Base-by-base conservation (phyloP, 1,140 invertebrate species). In the Sarcophaga peregrina region DNA sequence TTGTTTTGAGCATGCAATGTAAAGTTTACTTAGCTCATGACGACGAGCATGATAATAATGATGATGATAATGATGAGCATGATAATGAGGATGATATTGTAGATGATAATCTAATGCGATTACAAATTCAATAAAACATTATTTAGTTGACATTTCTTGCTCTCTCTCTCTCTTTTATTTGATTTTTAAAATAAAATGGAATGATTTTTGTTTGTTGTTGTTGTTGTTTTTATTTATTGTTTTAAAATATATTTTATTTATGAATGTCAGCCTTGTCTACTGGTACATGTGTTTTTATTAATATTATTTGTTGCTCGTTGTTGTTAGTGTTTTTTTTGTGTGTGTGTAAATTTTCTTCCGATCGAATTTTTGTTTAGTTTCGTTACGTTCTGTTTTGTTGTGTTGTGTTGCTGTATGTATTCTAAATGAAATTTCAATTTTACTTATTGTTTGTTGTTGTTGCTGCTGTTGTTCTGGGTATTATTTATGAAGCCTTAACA, bases 91-190 rank as follows among this genome's bases (percentile, higher is more conserved):
- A 58, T 58, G 10, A 58, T 58, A 13, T 58, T 68, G 17, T 3
- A 68, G 62, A 17, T 20, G 62, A 68, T 68, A 20, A 68, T 68
- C 62, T 68, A 68, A 37, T 25, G 62, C 20, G 62, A 68, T 68
- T 20, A 68, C 62, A 68, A 68, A 68, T 25, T n/a, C 20, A 68
- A 68, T 68, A 68, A 68, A 68, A 68, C 62, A 68, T 68, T 68
- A 10, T 68, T 68, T 15, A 68, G 17, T 17, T 68, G 58, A 68
- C 58, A 68, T 68, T 68, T 68, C n/a, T 37, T 4, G 1, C 25
- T 37, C 25, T 37, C 25, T 37, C 25, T 37, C 25, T 37, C 4
- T 37, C 25, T 37, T 37, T 37, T 37, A 2, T 37, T 37, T 37
- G 25, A 4, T 37, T 37, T 37, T 37, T 37, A 37, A 37, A 37